Evolutionary conservation across 2,113 vertebrate genomes (phyloP), one percentile per base, ranked within the genome.

Genomic region (Genyomyrus donnyi): DNA sequence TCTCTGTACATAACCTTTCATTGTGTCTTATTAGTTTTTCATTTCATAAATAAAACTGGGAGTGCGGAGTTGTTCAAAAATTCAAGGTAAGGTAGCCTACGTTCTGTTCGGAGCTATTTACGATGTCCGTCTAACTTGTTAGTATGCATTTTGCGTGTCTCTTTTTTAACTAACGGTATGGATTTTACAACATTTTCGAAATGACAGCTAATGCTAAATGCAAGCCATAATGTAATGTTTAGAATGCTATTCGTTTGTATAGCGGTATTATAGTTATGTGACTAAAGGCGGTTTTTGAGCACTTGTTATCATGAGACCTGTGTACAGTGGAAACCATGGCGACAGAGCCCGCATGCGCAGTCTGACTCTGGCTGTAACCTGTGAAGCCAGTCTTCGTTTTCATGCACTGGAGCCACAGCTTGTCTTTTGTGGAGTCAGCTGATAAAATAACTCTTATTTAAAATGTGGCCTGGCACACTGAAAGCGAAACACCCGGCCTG

Each of bases 281-380:
- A 53, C 19, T 52, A 45, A 88, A 62, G 10, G 1, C 19, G 9
- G 19, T 19, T 88, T 62, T 89, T 53, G 48, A 53, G 17, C 85
- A 84, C 89, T 58, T 50, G 35, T 42, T 85, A 85, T 48, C 7
- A 46, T 58, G 77, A 50, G 35, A 89, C 35, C 39, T 56, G 50
- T 89, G 35, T 90, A 62, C 70, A 27, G 56, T 31, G 52, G 91
- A 91, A 88, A 66, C 95, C 94, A 95, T 96, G 92, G 95, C 90
- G 86, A 96, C 90, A 83, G 24, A 48, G 42, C 91, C 92, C 92
- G 95, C 92, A 93, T 93, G 94, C 95, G 95, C 94, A 92, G 15
- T 19, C 48, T 10, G 39, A 39, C 49, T 11, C n/a, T 48, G n/a
- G n/a, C 35, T 42, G 39, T 4, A 42, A 39, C 35, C 42, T 45